Conservation (phyloP, 2,797 vertebrate genomes). For the Lagothrix lagotricha region DNA sequence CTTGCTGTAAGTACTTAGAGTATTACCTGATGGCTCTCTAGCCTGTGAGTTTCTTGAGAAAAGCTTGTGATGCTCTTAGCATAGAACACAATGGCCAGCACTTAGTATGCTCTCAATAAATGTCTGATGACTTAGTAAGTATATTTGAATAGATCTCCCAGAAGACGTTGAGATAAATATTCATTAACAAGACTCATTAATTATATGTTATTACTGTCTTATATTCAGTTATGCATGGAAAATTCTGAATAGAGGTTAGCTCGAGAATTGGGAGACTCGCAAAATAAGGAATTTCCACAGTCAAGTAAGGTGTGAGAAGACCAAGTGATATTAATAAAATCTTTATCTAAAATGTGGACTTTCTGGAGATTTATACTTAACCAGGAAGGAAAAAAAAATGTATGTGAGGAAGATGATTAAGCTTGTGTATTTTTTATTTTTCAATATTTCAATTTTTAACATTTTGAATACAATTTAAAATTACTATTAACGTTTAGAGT, state of each 20-base stretch:
- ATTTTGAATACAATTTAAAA: not conserved
- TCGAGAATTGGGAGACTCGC: not conserved
- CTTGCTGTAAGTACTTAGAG: not conserved
- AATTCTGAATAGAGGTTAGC: not conserved
- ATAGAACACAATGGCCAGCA: not conserved
- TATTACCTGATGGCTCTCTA: not conserved
- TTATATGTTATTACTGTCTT: not conserved
- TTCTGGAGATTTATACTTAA: not conserved
- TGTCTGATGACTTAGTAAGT: not conserved
- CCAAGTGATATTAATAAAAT: not conserved
- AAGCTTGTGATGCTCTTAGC: not conserved
- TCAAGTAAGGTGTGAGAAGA: not conserved
- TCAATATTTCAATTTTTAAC: constrained; percentile 38
- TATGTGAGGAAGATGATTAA: not conserved
- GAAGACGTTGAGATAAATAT: not conserved
- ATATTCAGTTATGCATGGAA: not conserved
- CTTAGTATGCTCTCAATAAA: not conserved
- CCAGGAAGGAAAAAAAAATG: not conserved
- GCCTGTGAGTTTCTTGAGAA: not conserved
- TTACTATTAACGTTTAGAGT: not conserved
- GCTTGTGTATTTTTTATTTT: not conserved
- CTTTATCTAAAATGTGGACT: not conserved
- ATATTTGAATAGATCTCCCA: not conserved
- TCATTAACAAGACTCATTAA: not conserved
- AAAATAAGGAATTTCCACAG: not conserved